phyloP scores from a whole-genome alignment of 2,888 invertebrate species.

The Agriopis aurantiaria region DNA sequence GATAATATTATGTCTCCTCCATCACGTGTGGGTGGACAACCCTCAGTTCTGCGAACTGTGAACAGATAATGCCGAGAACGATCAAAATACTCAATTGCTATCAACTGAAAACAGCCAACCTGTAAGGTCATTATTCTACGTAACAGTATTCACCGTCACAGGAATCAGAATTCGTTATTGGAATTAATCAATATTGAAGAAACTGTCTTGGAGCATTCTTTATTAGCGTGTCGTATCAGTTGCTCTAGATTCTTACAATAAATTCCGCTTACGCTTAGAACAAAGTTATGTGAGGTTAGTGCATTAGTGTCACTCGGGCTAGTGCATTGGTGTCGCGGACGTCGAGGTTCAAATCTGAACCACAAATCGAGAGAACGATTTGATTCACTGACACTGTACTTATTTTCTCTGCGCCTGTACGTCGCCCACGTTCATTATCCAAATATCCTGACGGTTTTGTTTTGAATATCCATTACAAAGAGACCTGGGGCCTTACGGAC shows the following conservation, averaged over 20 bases:
- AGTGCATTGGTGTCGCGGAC: neutral
- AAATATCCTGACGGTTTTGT: constrained; percentile 10
- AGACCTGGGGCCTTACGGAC: too few species aligned
- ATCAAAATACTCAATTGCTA: constrained; percentile 8
- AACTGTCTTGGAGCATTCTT: neutral
- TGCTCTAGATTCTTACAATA: neutral
- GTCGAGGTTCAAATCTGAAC: constrained; percentile 11
- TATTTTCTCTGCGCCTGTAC: neutral
- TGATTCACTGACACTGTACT: constrained; percentile 32
- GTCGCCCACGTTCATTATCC: constrained; percentile 40
- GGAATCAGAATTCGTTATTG: too few species aligned
- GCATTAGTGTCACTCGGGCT: neutral
- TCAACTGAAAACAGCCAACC: neutral
- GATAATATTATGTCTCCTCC: neutral
- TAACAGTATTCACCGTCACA: neutral
- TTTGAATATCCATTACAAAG: constrained; percentile 27
- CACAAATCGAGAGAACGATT: constrained; percentile 30
- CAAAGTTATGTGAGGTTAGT: neutral
- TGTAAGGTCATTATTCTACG: constrained; percentile 7
- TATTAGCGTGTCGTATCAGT: neutral
- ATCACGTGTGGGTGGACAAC: constrained; percentile 1
- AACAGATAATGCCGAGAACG: constrained; percentile 8
- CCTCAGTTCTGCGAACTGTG: constrained; percentile 1
- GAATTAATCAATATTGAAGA: too few species aligned
- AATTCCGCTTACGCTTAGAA: neutral